Evolutionary conservation across 2,797 vertebrate genomes (phyloP).

Genomic region (Spinus pinus): DNA sequence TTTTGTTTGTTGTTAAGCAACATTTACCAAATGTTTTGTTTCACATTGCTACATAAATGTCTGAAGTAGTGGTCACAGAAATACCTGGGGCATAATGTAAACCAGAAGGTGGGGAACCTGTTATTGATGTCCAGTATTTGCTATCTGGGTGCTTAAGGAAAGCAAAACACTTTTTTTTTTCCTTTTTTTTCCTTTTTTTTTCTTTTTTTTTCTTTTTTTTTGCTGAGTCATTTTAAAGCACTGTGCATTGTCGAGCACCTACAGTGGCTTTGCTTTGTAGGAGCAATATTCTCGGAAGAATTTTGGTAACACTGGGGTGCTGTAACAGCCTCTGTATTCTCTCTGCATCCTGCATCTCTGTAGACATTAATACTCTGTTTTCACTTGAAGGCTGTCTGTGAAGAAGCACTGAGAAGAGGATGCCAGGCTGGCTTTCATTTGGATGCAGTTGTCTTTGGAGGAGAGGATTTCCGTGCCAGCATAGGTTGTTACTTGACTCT

Average conservation of each 20-base stretch:
- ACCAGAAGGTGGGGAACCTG: background rate
- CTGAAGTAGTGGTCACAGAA: background rate
- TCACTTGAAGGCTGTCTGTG: constrained; percentile 87
- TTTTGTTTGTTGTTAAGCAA: background rate
- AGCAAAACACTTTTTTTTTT: background rate
- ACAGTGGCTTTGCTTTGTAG: background rate
- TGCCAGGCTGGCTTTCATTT: constrained; percentile 85
- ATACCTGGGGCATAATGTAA: background rate
- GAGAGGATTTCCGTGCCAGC: constrained; percentile 98
- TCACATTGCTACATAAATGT: background rate
- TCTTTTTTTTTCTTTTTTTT: background rate
- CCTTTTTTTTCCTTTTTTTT: no score
- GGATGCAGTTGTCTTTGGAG: constrained; percentile 95
- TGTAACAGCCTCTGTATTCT: background rate
- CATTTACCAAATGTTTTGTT: background rate
- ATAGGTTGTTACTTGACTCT: constrained; percentile 82
- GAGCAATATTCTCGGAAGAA: background rate
- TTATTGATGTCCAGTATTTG: background rate
- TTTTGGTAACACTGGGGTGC: background rate
- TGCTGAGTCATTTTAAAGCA: constrained; percentile 35
- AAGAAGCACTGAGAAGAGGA: constrained; percentile 81
- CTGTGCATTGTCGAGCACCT: background rate
- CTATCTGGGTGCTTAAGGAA: background rate
- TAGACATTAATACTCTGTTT: constrained; percentile 39
- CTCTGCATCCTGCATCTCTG: background rate